Percentiles rank a stretch among this genome's conserved stretches.
Conservation (phyloP, 2,113 vertebrate species). For the Climacteris rufus region DNA sequence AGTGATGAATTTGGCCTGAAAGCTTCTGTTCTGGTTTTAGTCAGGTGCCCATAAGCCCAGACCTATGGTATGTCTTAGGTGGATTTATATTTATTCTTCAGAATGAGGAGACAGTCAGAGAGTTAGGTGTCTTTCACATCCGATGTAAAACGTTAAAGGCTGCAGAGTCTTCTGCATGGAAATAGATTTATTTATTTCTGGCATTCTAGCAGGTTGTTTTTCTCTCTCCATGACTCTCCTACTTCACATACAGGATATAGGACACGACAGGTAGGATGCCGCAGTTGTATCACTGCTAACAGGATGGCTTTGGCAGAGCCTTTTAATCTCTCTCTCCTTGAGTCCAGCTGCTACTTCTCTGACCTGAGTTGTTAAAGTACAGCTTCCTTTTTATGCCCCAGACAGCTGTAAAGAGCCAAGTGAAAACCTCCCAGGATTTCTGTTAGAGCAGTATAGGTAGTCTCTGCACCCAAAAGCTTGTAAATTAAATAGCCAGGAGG, state of each 20-base stretch:
- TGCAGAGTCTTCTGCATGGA: background rate
- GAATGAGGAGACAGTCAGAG: background rate
- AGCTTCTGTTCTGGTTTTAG: background rate
- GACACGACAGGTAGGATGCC: background rate
- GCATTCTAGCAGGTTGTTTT: background rate
- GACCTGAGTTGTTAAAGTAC: background rate
- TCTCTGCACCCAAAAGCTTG: background rate
- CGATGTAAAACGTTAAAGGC: background rate
- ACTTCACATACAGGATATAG: background rate
- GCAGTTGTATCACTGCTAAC: background rate
- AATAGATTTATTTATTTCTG: background rate
- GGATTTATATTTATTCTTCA: background rate
- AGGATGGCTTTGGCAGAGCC: background rate
- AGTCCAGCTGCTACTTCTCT: background rate
- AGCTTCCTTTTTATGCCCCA: background rate
- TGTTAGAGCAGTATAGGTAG: background rate
- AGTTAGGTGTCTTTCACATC: background rate
- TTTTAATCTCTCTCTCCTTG: background rate
- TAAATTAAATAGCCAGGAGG: background rate
- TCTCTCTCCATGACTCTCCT: background rate
- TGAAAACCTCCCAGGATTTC: background rate
- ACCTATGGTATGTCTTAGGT: background rate
- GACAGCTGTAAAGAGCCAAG: background rate
- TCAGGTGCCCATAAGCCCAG: background rate
- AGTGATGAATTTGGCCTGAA: background rate